phyloP scores from a whole-genome alignment of 2,797 vertebrate genomes.

The Vireo griseus region DNA sequence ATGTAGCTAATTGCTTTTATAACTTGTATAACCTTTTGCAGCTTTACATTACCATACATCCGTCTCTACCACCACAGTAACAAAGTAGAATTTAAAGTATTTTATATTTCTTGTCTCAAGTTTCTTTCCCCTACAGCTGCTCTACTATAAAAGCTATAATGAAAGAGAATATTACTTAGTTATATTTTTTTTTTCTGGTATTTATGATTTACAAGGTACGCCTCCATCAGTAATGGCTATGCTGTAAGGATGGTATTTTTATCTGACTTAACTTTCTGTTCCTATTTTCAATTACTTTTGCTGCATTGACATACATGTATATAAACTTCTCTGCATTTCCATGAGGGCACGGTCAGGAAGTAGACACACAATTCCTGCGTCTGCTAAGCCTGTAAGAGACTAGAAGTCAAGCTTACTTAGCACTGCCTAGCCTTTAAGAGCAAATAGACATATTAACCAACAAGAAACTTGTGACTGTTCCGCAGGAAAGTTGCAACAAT shows the following conservation, averaged over 20 bases:
- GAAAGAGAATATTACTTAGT: background rate
- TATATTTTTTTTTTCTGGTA: background rate
- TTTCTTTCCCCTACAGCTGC: background rate
- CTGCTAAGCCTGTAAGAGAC: background rate
- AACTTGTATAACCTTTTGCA: no score
- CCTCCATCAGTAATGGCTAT: background rate
- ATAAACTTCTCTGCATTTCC: background rate
- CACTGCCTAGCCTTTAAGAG: background rate
- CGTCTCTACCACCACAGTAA: background rate
- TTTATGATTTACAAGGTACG: background rate
- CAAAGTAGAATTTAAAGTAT: background rate
- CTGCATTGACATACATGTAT: background rate
- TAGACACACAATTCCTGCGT: rapidly evolving
- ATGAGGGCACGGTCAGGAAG: background rate
- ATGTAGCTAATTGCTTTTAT: no score
- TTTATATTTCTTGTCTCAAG: background rate
- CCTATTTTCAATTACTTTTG: background rate
- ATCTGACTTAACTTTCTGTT: background rate
- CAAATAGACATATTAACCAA: background rate
- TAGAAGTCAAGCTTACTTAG: background rate
- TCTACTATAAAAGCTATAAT: background rate
- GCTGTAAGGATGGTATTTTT: background rate
- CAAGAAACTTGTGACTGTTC: background rate
- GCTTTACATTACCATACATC: no score
- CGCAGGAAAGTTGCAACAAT: background rate